phyloP scores from a whole-genome alignment of 2,113 vertebrate species.

The Hippocampus barbouri region DNA sequence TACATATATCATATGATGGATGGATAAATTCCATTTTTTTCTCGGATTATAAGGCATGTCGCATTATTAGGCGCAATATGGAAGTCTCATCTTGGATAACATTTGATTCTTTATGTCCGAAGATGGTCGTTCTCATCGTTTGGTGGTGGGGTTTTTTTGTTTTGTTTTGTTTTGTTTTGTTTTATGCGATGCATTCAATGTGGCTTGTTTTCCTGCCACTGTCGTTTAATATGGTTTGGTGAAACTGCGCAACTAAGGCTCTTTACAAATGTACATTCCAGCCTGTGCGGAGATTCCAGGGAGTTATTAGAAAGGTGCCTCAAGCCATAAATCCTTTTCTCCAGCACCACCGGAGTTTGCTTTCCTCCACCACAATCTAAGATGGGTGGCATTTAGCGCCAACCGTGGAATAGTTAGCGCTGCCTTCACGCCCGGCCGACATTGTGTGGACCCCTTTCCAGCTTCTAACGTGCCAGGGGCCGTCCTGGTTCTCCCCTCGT shows the following conservation, averaged over 20 bases:
- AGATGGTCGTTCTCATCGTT: too few relatives aligned
- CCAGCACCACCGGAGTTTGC: conserved; percentile 55
- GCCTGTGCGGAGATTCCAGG: conserved; percentile 60
- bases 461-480: conserved; percentile 47
- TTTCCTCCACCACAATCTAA: conserved; percentile 59
- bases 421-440: conserved; percentile 65
- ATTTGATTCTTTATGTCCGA: too few relatives aligned
- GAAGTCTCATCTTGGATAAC: too few relatives aligned
- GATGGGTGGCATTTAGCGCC: conserved; percentile 32
- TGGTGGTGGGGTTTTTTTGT: too few relatives aligned
- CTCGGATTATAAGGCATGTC: too few relatives aligned
- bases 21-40: too few relatives aligned
- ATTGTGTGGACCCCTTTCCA: conserved; percentile 55
- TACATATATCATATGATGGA: too few relatives aligned
- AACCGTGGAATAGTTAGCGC: conserved; percentile 57
- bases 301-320: conserved; percentile 54
- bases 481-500: conserved; percentile 49
- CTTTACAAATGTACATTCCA: conserved; percentile 49
- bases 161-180: background rate
- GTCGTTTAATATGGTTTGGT: conserved; percentile 18
- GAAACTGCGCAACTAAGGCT: conserved; percentile 27
- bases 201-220: background rate
- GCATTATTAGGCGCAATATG: too few relatives aligned
- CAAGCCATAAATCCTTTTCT: conserved; percentile 67
- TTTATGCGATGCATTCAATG: background rate